phyloP scores from a whole-genome alignment of 2,113 vertebrate species.

The Rhinoderma darwinii region DNA sequence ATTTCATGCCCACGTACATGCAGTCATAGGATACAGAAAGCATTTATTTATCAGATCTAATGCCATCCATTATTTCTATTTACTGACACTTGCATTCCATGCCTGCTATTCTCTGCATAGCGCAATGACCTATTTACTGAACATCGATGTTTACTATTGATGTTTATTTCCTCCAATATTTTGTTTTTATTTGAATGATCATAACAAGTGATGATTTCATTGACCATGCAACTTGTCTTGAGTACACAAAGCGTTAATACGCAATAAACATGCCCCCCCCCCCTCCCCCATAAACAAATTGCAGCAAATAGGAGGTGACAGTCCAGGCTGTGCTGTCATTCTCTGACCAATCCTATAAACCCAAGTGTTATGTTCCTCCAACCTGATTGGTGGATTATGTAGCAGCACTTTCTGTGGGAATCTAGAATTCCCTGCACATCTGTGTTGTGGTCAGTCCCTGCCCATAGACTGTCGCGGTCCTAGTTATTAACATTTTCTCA shows the following conservation, averaged over 20 bases:
- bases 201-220: background rate
- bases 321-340: no score
- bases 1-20: no score
- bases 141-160: no score
- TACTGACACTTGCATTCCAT: no score
- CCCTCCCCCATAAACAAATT: background rate
- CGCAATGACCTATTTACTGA: no score
- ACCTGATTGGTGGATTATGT: background rate
- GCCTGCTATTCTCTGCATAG: no score
- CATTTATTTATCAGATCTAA: no score
- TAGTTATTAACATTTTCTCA: no score
- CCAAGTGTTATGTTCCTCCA: constrained; percentile 34
- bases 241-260: background rate
- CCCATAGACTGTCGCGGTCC: background rate
- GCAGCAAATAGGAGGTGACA: background rate
- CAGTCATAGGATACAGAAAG: background rate
- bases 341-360: constrained; percentile 40
- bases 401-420: background rate
- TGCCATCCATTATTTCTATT: no score
- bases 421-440: background rate
- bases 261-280: background rate
- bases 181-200: background rate
- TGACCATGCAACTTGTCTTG: background rate
- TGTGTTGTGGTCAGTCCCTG: background rate
- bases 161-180: no score